These are phyloP conservation scores for Gouania willdenowi DNA, from an alignment of 2,797 vertebrate species.

Conservation along the genomic window DNA sequence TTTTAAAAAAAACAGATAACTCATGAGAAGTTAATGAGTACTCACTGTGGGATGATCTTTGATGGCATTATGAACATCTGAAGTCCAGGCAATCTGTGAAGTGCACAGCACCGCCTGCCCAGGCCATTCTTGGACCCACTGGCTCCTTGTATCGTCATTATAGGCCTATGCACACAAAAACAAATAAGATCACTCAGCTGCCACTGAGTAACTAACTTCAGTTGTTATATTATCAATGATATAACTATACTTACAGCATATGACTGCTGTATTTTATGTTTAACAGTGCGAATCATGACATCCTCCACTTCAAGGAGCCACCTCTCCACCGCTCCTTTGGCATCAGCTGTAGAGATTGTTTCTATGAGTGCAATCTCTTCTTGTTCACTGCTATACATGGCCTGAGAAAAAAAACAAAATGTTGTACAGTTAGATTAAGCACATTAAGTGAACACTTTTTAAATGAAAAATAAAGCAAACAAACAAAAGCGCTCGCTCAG, in stretches of 20 bases:
- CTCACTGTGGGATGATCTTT: slow-evolving; percentile 76
- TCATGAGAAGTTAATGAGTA: too few relatives aligned
- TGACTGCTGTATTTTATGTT: slow-evolving; percentile 82
- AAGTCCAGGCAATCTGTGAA: slow-evolving; percentile 96
- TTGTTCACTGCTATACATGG: slow-evolving; percentile 93
- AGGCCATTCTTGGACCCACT: slow-evolving; percentile 95
- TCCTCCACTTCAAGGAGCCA: slow-evolving; percentile 97
- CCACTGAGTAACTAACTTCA: not conserved
- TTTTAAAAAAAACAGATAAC: too few relatives aligned
- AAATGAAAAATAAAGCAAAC: too few relatives aligned
- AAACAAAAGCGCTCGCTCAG: too few relatives aligned
- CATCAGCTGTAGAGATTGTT: slow-evolving; percentile 87
- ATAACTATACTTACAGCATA: slow-evolving; percentile 28
- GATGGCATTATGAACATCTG: slow-evolving; percentile 88
- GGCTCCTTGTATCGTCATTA: slow-evolving; percentile 78
- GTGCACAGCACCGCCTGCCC: slow-evolving; percentile 95
- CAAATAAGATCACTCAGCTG: slow-evolving; percentile 4
- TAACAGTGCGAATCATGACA: slow-evolving; percentile 86
- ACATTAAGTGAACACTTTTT: too few relatives aligned
- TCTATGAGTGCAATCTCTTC: slow-evolving; percentile 85
- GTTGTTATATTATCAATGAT: not conserved
- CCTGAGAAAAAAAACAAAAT: slow-evolving; percentile 39
- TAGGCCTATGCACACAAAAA: slow-evolving; percentile 83
- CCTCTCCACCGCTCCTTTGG: slow-evolving; percentile 93
- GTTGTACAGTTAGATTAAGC: too few relatives aligned